Evolutionary conservation across 2,113 vertebrate species (phyloP), one percentile per base, ranked within the genome.

Genomic region (Mohoua ochrocephala): DNA sequence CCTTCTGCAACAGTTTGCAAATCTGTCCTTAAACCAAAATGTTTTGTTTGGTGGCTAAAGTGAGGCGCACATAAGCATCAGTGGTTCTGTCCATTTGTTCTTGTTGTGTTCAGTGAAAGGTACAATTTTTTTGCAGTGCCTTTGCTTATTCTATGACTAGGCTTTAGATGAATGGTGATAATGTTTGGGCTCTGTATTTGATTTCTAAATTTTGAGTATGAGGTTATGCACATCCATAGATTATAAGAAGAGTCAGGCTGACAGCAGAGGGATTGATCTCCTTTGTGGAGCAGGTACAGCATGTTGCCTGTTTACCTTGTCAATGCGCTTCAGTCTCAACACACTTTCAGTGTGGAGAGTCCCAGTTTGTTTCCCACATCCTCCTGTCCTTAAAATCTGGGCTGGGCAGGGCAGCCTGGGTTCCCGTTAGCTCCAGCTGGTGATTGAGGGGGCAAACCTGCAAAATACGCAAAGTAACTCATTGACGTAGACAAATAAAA

Each of bases 271-370:
- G 53, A 28, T 30, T 27, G 45, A 44, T 74, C 42, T 86, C 41
- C 50, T 84, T 23, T 47, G 67, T 73, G 79, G 59, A 39, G 21
- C n/a, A 12, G 0, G 15, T 57, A 42, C 37, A 35, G 41, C 13
- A 0, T 17, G 52, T 56, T 83, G 28, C 42, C 54, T 39, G 33
- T 41, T 81, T n/a, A 45, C 71, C 39, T 86, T 13, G 23, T 52
- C 63, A 27, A 1, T 15, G 33, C 1, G 1, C 71, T 76, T 77
- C 67, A 42, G 59, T 4, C 63, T 71, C 90, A 56, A 39, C 35
- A 17, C 11, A 14, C 8, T 53, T 33, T 10, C 52, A 52, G 2
- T 0, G 1, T 9, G 3, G 11, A 76, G 57, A 9, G 23, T 45
- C 31, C 39, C 28, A 6, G 15, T 45, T 88, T 45, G 41, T 19